Percentiles rank a stretch among this genome's conserved stretches.
These are phyloP conservation scores for Epinephelus lanceolatus DNA, from an alignment of 2,113 vertebrate species.

Conservation along the genomic window DNA sequence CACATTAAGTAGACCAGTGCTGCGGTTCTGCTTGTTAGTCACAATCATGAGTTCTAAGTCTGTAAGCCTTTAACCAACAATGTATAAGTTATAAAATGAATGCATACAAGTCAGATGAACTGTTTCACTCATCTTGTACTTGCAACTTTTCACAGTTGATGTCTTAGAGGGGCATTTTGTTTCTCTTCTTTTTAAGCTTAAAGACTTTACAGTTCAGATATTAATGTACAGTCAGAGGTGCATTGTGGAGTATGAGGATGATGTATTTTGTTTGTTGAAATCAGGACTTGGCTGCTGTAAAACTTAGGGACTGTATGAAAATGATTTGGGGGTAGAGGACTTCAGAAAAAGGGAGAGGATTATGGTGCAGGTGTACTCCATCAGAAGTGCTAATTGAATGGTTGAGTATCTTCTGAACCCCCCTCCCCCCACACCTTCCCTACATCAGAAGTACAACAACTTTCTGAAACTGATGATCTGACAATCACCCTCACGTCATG, in stretches of 20 bases:
- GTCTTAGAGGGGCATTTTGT: neutral
- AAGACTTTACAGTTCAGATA: neutral
- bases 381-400: neutral
- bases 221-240: neutral
- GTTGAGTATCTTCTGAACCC: neutral
- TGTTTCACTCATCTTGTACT: slow-evolving; percentile 17
- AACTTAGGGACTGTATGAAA: slow-evolving; percentile 25
- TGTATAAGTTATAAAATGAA: slow-evolving; percentile 1
- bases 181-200: neutral
- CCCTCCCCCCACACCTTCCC: no score
- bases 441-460: neutral
- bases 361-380: neutral
- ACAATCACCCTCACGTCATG: no score
- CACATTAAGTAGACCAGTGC: neutral
- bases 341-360: neutral
- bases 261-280: neutral
- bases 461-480: neutral
- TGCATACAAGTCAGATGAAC: slow-evolving; percentile 7
- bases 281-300: neutral
- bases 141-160: neutral
- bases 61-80: neutral
- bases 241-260: neutral
- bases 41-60: neutral
- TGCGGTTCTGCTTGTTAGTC: slow-evolving; percentile 15
- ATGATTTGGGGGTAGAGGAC: neutral